Base-by-base conservation (phyloP, 1,140 invertebrate genomes). In the Neelides sp. region DNA sequence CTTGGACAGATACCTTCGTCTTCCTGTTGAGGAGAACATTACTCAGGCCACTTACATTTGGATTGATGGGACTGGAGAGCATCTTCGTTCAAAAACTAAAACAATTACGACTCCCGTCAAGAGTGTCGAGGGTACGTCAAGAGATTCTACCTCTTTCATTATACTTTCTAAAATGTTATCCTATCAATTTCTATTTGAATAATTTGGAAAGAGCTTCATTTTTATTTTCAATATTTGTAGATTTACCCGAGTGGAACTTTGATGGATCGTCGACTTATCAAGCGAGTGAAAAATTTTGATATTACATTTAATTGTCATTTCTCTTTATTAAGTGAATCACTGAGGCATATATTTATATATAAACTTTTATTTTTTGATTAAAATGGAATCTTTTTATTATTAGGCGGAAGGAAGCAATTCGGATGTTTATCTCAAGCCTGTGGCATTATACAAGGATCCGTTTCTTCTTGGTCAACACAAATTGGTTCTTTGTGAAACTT, bases 11-110 rank as follows among this genome's bases (percentile, higher is more conserved):
- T 93, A 86, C 64, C 68, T 87, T 61, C 71, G 75, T 41, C 69
- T 93, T 30, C 78, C 79, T 0, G 75, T 85, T 53, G 83, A 84
- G 0, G 79, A 80, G 0, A 75, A 86, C 49, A 75, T 76, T 62
- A 74, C 85, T 22, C 80, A 88, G 64, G 83, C 80, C 1, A 89
- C 84, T 55, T 97, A 97, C 68, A 76, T 97, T 32, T 97, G 92
- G 92, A 90, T 97, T 52, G 92, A 97, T 67, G 92, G 92, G 2
- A 83, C 83, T 1, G 88, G 58, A 27, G 54, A 60, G 35, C 34
- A 48, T 24, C 27, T 60, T 10, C 42, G 58, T 0, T 48, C 40
- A 13, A 60, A 60, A 35, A 60, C 54, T 3, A 56, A 45, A 40
- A 54, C 54, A 0, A 44, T 56, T 26, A 28, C 5, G 13, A 30